Evolutionary conservation across 2,888 invertebrate genomes (phyloP).

Genomic region (Deilephila porcellus): DNA sequence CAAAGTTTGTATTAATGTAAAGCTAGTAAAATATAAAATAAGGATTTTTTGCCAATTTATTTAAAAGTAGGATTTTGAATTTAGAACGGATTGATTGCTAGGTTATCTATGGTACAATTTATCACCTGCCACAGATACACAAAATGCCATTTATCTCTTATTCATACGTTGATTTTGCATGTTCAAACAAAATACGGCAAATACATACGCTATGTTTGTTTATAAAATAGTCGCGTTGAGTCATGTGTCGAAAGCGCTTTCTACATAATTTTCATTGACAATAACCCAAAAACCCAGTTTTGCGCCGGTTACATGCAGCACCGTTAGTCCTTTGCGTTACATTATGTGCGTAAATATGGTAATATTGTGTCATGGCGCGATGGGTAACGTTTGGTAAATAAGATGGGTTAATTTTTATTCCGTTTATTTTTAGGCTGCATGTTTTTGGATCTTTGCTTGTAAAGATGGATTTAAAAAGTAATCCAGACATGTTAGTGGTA

Average conservation of each 20-base stretch:
- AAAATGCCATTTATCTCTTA: neutral
- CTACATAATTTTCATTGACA: constrained; percentile 26
- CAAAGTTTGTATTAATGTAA: no score
- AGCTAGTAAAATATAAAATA: no score
- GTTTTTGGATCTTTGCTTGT: neutral
- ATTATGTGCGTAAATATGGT: constrained; percentile 25
- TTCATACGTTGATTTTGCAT: neutral
- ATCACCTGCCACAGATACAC: neutral
- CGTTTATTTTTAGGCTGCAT: neutral
- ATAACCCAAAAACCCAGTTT: constrained; percentile 20
- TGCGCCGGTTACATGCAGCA: constrained; percentile 21
- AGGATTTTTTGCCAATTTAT: neutral
- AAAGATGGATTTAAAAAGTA: neutral
- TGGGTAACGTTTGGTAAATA: constrained; percentile 7
- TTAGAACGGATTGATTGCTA: neutral
- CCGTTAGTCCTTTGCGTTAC: constrained; percentile 26
- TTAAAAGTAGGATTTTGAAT: neutral
- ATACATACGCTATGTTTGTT: constrained; percentile 10
- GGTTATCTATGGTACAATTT: neutral
- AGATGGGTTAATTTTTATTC: neutral
- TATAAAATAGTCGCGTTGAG: constrained; percentile 22
- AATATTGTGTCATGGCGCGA: constrained; percentile 16
- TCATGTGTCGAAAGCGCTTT: constrained; percentile 27
- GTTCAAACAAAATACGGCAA: neutral
- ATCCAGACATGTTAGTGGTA: no score